phyloP scores from a whole-genome alignment of 2,888 invertebrate genomes.

The Carabus problematicus region DNA sequence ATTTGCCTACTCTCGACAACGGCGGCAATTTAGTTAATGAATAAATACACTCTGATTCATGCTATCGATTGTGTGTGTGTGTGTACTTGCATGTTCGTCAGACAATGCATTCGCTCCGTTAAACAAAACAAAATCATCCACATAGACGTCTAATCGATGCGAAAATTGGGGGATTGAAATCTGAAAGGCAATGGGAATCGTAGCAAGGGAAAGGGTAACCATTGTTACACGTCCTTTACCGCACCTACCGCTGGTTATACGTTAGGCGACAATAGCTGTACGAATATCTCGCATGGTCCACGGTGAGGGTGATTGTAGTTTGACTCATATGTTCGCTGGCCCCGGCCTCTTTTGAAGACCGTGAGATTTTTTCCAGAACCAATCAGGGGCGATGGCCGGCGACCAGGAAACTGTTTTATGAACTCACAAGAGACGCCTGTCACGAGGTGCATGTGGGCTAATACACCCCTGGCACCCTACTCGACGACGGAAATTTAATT shows the following conservation, averaged over 20 bases:
- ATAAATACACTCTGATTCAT: slow-evolving; percentile 39
- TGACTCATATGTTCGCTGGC: slow-evolving; percentile 5
- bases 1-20: too few relatives aligned
- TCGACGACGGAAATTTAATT: slow-evolving; percentile 31
- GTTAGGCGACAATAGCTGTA: not conserved
- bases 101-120: slow-evolving; percentile 25
- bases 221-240: slow-evolving; percentile 14
- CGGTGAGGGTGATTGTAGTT: too few relatives aligned
- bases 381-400: not conserved
- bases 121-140: slow-evolving; percentile 42
- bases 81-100: slow-evolving; percentile 1
- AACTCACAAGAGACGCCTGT: not conserved
- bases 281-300: too few relatives aligned
- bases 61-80: slow-evolving; percentile 26
- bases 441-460: not conserved
- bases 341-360: not conserved
- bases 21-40: slow-evolving; percentile 20
- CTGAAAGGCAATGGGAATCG: slow-evolving; percentile 40
- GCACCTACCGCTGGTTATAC: not conserved
- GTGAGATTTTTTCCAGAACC: slow-evolving; percentile 8
- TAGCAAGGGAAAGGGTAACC: slow-evolving; percentile 31
- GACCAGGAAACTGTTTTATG: not conserved
- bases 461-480: not conserved
- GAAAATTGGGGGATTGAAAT: slow-evolving; percentile 41
- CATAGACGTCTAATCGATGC: slow-evolving; percentile 42